Evolutionary conservation across 1,140 invertebrate genomes (phyloP).

Genomic region (Venturia canescens): DNA sequence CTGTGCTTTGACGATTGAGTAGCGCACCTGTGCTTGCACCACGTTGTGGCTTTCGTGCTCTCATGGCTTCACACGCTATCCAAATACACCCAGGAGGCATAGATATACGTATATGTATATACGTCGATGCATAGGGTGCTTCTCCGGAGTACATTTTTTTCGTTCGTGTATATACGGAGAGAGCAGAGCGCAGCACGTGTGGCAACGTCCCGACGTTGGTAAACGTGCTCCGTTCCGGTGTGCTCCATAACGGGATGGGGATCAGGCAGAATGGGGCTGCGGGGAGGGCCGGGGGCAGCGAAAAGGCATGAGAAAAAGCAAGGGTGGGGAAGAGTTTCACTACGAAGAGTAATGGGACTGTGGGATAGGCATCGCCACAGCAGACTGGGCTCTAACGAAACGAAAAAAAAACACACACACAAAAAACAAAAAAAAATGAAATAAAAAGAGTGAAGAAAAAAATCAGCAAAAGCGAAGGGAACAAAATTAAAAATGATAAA

Average conservation of each 20-base stretch:
- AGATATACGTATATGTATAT: background rate
- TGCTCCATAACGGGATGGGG: background rate
- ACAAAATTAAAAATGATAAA: background rate
- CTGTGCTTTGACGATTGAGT: background rate
- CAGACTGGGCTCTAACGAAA: slow-evolving; percentile 2
- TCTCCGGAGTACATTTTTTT: background rate
- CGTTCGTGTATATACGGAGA: background rate
- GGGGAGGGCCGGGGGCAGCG: background rate
- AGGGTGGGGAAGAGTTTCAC: background rate
- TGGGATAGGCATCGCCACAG: slow-evolving; percentile 19
- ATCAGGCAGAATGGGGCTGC: background rate
- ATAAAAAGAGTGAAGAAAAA: slow-evolving; percentile 12
- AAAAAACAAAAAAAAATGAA: slow-evolving; percentile 15
- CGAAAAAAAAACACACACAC: slow-evolving; percentile 12
- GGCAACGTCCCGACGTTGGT: background rate
- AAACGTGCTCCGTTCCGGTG: slow-evolving; percentile 1
- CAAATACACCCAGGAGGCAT: no score
- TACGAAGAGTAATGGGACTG: slow-evolving; percentile 24
- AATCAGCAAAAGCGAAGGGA: background rate
- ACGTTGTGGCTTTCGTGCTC: slow-evolving; percentile 1
- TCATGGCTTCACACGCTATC: background rate
- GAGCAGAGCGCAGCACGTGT: no score
- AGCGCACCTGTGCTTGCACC: slow-evolving; percentile 20
- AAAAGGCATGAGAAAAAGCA: background rate
- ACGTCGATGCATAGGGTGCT: background rate